Evolutionary conservation across 2,888 invertebrate species (phyloP), one percentile per base, ranked within the genome.

Genomic region (Meta bourneti): DNA sequence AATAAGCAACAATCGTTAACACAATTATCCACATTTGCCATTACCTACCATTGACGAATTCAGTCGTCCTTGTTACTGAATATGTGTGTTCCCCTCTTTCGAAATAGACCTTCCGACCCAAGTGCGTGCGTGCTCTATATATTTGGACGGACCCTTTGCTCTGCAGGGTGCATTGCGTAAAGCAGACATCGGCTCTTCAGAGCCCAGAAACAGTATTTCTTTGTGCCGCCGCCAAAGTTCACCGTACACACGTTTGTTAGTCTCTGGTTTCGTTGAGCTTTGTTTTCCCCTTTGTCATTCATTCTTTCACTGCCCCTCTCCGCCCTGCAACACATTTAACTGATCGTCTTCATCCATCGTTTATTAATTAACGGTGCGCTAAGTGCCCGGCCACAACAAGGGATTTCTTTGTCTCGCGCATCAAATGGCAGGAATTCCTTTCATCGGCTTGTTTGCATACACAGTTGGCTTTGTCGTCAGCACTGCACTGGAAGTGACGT

Each of bases 321-420:
- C 4, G 34, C 9, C 11, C 19, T 8, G 52, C 16, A 51, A 78
- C 54, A 51, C 34, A 34, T 34, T 7, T 78, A 78, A 54, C 19
- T 52, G 78, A 54, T 78, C 78, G 51, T 49, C 51, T 49, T 19
- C 51, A 51, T 52, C 77, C 77, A 78, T 78, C 78, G n/a, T 78
- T 78, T 19, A 54, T 54, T 54, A 11, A 78, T 78, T 54, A 78
- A 51, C n/a, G 19, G 19, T 6, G 8, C 8, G 8, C 19, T 9
- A 54, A 52, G 52, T 11, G 52, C 19, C 19, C 48, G 9, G 48
- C 75, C 34, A 2, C 34, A 34, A 34, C 34, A 34, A 34, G 34
- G 34, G 34, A 34, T 34, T 34, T 34, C 34, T 34, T 34, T 34
- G 34, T 34, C 34, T 34, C 34, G 34, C 34, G 34, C 34, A 2